phyloP scores from a whole-genome alignment of 2,113 vertebrate genomes.

The Anolis sagrei region DNA sequence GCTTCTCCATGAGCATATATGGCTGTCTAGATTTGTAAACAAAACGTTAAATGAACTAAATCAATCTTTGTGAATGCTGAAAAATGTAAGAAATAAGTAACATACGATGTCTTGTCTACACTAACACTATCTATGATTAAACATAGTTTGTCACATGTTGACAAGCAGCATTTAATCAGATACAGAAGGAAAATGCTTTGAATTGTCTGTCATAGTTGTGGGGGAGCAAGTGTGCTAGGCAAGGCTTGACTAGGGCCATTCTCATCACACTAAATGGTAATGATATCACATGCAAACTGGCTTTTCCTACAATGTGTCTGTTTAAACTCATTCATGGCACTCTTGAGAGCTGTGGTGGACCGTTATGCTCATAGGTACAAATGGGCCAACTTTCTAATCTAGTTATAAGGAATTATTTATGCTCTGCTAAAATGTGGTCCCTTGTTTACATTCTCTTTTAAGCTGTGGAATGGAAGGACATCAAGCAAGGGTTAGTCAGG shows the following conservation, averaged over 20 bases:
- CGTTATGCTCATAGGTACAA: not conserved
- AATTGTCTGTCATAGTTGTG: too few relatives aligned
- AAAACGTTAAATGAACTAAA: not conserved
- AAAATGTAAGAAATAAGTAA: not conserved
- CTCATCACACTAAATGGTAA: too few relatives aligned
- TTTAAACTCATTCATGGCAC: not conserved
- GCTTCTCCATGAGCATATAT: not conserved
- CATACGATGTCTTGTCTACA: not conserved
- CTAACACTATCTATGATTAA: not conserved
- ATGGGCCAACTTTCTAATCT: not conserved
- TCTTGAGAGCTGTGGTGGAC: not conserved
- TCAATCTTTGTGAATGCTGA: not conserved
- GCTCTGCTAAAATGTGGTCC: not conserved
- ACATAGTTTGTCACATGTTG: not conserved
- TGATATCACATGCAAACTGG: too few relatives aligned
- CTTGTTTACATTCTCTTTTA: conserved; percentile 17
- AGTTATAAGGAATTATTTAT: not conserved
- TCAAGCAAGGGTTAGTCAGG: not conserved
- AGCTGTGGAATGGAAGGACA: conserved; percentile 14
- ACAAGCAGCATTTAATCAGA: conserved; percentile 1
- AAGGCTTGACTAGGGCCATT: too few relatives aligned
- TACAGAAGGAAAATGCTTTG: not conserved
- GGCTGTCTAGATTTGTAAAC: not conserved
- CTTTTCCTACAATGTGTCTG: too few relatives aligned
- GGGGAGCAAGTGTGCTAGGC: too few relatives aligned